phyloP scores from a whole-genome alignment of 2,888 invertebrate species.

The Oligia strigilis region DNA sequence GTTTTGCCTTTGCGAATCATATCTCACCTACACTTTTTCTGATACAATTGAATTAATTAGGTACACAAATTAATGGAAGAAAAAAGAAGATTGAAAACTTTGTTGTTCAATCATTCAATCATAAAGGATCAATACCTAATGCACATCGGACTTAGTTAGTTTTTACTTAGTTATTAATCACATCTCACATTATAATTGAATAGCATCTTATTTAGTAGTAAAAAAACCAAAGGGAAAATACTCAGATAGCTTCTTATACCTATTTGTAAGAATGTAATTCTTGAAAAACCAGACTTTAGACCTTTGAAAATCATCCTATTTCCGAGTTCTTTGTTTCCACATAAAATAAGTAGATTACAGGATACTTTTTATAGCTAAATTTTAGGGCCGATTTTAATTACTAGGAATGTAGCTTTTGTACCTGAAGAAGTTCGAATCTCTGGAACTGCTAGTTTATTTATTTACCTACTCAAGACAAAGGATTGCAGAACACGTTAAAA shows the following conservation, averaged over 20 bases:
- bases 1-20: neutral
- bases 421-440: neutral
- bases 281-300: neutral
- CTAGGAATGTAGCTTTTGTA: neutral
- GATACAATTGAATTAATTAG: conserved; percentile 16
- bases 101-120: neutral
- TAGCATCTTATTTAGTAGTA: neutral
- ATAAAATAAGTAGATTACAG: too few relatives aligned
- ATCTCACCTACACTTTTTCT: conserved; percentile 20
- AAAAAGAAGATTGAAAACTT: conserved; percentile 2
- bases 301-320: neutral
- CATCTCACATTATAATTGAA: neutral
- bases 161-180: conserved; percentile 8
- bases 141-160: neutral
- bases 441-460: neutral
- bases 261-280: neutral
- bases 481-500: too few relatives aligned
- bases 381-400: neutral
- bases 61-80: neutral
- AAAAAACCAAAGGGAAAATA: neutral
- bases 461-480: too few relatives aligned
- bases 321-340: too few relatives aligned
- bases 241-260: neutral
- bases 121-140: neutral
- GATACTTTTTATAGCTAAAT: neutral